Evolutionary conservation across 2,113 vertebrate species (phyloP).

Genomic region (Sialia sialis): DNA sequence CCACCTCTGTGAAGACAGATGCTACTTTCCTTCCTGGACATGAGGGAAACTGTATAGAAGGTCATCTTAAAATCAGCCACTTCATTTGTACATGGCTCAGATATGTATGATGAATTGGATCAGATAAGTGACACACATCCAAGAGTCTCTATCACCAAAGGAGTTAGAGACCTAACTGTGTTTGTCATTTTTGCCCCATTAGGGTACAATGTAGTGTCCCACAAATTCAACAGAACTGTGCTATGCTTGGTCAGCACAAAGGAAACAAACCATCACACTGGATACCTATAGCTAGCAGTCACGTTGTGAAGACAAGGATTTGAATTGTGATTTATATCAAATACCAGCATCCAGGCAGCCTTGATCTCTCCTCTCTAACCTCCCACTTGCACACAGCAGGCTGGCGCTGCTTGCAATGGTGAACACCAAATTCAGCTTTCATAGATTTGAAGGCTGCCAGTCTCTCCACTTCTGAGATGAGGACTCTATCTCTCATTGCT

Average conservation of each 20-base stretch:
- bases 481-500: not conserved
- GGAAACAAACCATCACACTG: not conserved
- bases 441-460: not conserved
- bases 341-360: not conserved
- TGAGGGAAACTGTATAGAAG: not conserved
- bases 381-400: not conserved
- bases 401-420: not conserved
- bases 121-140: not conserved
- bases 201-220: not conserved
- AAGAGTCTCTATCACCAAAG: not conserved
- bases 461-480: not conserved
- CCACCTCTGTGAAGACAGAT: not conserved
- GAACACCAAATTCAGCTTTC: not conserved
- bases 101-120: not conserved
- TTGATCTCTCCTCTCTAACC: not conserved
- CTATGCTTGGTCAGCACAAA: not conserved
- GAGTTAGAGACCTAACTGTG: not conserved
- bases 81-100: not conserved
- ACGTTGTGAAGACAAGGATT: not conserved
- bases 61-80: not conserved
- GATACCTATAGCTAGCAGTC: not conserved
- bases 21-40: not conserved
- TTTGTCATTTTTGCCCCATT: not conserved
- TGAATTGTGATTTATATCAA: not conserved
- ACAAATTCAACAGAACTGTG: not conserved